Base-by-base conservation (phyloP, 2,888 invertebrate genomes). In the Megaustenia siamemsis region DNA sequence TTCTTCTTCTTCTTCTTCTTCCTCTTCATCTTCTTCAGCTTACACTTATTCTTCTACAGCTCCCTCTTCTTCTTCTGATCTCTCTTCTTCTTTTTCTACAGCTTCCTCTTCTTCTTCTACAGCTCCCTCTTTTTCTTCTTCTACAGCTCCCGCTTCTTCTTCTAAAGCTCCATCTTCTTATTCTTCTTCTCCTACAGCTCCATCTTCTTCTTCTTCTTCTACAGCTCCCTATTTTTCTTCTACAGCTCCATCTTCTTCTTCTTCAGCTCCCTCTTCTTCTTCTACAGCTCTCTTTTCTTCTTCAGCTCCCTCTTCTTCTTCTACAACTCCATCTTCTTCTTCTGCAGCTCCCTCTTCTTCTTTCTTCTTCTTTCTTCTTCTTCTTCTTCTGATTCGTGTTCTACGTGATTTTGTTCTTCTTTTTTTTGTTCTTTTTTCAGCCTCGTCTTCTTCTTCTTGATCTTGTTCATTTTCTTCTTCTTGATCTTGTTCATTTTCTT, bases 141-240 rank as follows among this genome's bases (percentile, higher is more conserved):
- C 43, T 69, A 4, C 49, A 28, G 28, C 21, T 35, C 18, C 12
- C 10, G 35, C 56, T 35, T 53, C 53, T 53, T 35, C 53, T 56
- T 53, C 71, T 71, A 28, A 15, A n/a, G 32, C 60, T 73, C 28
- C 56, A 56, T 32, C 1, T 38, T 45, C 28, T 79, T 68, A 32
- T 45, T 53, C 81, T 71, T 56, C 53, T 53, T 43, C 35, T 49
- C 76, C 24, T 53, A n/a, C n/a, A n/a, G n/a, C 53, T 32, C 32
- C 76, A 53, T 32, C 12, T 24, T 49, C 76, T 49, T 24, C 45
- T 43, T 43, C n/a, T 21, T 76, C 49, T 73, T 28, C 40, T 10
- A 40, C 38, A 8, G 21, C 28, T 28, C 63, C 43, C 18, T 1
- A 24, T 53, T 24, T 32, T n/a, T 56, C 40, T 40, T 10, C 38